phyloP scores from a whole-genome alignment of 2,888 invertebrate genomes.

The Drosophila neonasuta region DNA sequence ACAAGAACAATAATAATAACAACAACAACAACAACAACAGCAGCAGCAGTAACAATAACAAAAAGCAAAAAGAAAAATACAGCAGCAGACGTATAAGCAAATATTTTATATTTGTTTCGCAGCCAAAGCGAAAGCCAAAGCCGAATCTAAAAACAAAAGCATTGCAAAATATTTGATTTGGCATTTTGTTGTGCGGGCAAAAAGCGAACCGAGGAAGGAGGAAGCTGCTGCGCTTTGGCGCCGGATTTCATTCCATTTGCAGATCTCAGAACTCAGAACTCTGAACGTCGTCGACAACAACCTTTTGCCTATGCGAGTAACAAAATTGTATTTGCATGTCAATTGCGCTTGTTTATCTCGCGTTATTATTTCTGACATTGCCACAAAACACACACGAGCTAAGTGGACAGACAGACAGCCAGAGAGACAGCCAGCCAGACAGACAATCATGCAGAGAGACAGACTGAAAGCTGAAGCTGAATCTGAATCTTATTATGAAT shows the following conservation, averaged over 20 bases:
- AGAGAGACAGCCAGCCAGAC: neutral
- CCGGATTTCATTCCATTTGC: conserved; percentile 43
- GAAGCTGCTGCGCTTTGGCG: conserved; percentile 41
- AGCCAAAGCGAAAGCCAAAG: conserved; percentile 36
- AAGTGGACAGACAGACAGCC: conserved; percentile 22
- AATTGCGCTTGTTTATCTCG: conserved; percentile 74
- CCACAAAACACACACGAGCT: conserved; percentile 49
- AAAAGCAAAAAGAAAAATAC: neutral
- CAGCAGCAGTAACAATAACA: neutral
- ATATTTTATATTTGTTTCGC: conserved; percentile 71
- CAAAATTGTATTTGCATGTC: conserved; percentile 74
- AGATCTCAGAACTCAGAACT: conserved; percentile 13
- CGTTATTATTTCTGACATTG: conserved; percentile 72
- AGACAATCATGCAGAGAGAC: neutral
- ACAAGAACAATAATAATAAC: conserved; percentile 36
- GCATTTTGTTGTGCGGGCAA: conserved; percentile 27
- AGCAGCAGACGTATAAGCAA: conserved; percentile 48
- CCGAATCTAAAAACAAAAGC: conserved; percentile 61
- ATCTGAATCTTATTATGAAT: conserved; percentile 12
- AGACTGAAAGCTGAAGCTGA: conserved; percentile 5
- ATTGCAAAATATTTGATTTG: conserved; percentile 63
- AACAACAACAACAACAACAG: neutral
- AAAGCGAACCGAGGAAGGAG: neutral
- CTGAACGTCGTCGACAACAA: conserved; percentile 8
- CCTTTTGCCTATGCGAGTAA: conserved; percentile 22